Conservation (phyloP, 2,888 invertebrate genomes). For the Thalpophila matura region DNA sequence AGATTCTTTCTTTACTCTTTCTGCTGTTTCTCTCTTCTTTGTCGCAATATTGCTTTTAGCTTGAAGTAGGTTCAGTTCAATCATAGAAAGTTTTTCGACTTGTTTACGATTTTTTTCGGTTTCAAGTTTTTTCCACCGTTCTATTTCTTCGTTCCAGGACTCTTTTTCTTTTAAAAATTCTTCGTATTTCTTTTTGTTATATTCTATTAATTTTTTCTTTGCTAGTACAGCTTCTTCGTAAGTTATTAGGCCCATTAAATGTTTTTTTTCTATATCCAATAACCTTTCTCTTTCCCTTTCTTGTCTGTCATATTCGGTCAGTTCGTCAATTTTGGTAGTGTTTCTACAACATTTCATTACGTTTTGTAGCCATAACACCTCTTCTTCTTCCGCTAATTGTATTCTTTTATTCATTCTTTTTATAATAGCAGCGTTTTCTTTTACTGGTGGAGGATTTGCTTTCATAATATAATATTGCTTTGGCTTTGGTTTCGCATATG, state of each 20-base stretch:
- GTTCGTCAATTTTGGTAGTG: slow-evolving; percentile 78
- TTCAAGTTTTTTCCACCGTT: slow-evolving; percentile 87
- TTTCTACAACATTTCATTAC: slow-evolving; percentile 85
- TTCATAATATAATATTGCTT: slow-evolving; percentile 54
- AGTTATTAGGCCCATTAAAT: slow-evolving; percentile 90
- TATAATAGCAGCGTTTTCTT: slow-evolving; percentile 87
- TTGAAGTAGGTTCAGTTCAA: slow-evolving; percentile 77
- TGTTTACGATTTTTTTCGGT: slow-evolving; percentile 85
- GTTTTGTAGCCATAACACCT: slow-evolving; percentile 88
- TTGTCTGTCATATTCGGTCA: slow-evolving; percentile 85
- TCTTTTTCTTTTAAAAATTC: slow-evolving; percentile 87
- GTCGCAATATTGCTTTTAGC: slow-evolving; percentile 72
- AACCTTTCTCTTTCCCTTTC: slow-evolving; percentile 86
- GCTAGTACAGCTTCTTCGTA: slow-evolving; percentile 91
- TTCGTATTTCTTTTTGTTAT: slow-evolving; percentile 88
- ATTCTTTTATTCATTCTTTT: slow-evolving; percentile 89
- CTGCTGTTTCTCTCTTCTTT: slow-evolving; percentile 79
- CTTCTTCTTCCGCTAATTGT: slow-evolving; percentile 77
- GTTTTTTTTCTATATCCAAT: slow-evolving; percentile 90
- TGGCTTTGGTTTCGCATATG: slow-evolving; percentile 65
- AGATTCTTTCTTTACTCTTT: slow-evolving; percentile 77
- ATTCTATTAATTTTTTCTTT: slow-evolving; percentile 84
- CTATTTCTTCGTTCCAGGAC: slow-evolving; percentile 85
- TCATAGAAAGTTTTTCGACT: slow-evolving; percentile 82
- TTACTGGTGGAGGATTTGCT: slow-evolving; percentile 69